These are phyloP conservation scores for Tapirus indicus DNA, from an alignment of 2,797 vertebrate genomes.

Conservation along the genomic window DNA sequence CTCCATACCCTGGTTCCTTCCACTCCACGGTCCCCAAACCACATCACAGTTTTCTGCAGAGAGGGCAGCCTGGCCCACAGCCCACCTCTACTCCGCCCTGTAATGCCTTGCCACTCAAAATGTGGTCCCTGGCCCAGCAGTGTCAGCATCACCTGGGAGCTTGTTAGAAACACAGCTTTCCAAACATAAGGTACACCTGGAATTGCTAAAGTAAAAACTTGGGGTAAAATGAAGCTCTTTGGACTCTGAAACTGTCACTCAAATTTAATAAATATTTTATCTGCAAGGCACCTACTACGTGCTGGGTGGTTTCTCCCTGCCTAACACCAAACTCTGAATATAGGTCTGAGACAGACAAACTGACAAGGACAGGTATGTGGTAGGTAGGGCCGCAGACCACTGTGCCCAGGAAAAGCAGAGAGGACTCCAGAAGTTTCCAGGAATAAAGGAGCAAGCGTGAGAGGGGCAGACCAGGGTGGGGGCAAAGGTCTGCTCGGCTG, in stretches of 20 bases:
- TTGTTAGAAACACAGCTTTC: neutral
- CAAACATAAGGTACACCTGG: neutral
- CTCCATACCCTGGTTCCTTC: neutral
- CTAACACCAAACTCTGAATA: neutral
- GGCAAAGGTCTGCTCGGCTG: neutral
- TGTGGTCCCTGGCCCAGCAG: neutral
- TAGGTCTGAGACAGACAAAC: neutral
- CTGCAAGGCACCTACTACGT: neutral
- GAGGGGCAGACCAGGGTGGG: neutral
- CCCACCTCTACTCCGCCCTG: neutral
- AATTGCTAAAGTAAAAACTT: neutral
- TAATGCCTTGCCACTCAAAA: neutral
- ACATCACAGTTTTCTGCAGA: neutral
- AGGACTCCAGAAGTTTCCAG: constrained; percentile 21
- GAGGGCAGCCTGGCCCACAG: neutral
- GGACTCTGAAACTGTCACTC: neutral
- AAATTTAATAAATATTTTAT: constrained; percentile 27
- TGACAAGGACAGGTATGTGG: neutral
- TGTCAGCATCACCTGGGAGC: neutral
- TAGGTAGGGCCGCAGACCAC: neutral
- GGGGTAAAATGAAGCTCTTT: neutral
- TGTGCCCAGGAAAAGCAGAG: neutral
- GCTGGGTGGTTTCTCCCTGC: neutral
- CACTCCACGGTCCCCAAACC: neutral
- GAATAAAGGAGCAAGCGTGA: neutral